Base-by-base conservation (phyloP, 1,140 invertebrate species). In the Lucilia sericata region DNA sequence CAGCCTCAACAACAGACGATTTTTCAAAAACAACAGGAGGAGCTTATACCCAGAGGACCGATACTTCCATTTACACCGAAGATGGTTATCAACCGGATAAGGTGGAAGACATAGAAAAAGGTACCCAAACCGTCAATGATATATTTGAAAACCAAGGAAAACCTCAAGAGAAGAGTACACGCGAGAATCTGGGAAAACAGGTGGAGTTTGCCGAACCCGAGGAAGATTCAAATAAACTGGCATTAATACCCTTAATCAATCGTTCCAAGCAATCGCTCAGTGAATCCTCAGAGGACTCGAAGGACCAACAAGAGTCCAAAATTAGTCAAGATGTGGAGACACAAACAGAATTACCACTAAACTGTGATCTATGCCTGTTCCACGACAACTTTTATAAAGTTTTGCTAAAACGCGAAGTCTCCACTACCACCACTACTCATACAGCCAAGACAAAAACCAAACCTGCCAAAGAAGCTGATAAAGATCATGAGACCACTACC, bases 321-420 rank as follows among this genome's bases (percentile, higher is more conserved):
- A 25, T 19, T 19, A 70, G 19, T 8, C 85, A 85, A 34, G 89
- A 91, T 86, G 89, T 88, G 36, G 88, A 90, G 60, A 91, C 89
- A 1, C 89, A 91, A 83, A 91, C 89, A 0, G 89, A 91, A 80
- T 14, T 90, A 83, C 89, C 89, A 0, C 74, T 90, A 0, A 90
- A 89, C 78, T 91, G 89, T 49, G 89, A 91, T 76, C 83, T 91
- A 0, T 91, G 89, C 1, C 55, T 91, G 17, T 90, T 91, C 75
- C 89, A 91, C 65, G 88, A 91, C 30, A 90, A 91, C 76, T 91
- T 91, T 85, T 91, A 91, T 49, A 91, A 91, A 85, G 89, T 91
- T 0, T 36, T 89, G 34, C 86, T 91, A 3, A 91, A 91, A 82
- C 84, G 89, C 0, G 89, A 91, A 70, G 88, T 91, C 7, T 91